Evolutionary conservation across 2,888 invertebrate genomes (phyloP), one percentile per base, ranked within the genome.

Genomic region (Thymelicus lineola): DNA sequence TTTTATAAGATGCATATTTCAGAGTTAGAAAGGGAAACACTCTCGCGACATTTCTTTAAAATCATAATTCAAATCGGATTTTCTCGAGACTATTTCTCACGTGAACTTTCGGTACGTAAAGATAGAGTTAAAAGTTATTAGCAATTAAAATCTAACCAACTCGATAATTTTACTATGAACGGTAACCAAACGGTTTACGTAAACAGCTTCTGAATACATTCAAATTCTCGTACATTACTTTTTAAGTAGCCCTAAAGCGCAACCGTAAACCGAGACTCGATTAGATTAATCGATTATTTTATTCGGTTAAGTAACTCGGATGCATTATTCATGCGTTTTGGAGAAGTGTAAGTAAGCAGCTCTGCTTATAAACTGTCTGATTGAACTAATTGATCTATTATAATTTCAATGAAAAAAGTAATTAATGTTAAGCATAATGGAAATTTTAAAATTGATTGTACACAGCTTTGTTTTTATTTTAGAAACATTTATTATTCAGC

Each of bases 261-360:
- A 63, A 67, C 70, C 70, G 62, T 65, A 65, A 74, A 71, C 59
- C 67, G 68, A 71, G 74, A 72, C 70, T 75, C 74, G 73, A 78
- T 77, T 73, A 75, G 68, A 76, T 76, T 77, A 77, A 80, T 79
- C 74, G 79, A 75, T 70, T 64, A 70, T 60, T 60, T 64, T 70
- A 70, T 65, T 65, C 70, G 50, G 42, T 75, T 70, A 63, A 46
- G 71, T 70, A 55, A 75, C 71, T 65, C 77, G 75, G 76, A 77
- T 77, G 73, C 75, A 77, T 78, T 79, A 77, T 72, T 73, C 67
- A 67, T 36, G 42, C 55, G 53, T n/a, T 68, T 62, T 63, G 48
- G 57, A 57, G 9, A 46, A 64, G 64, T 53, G 64, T 64, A 70
- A 70, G 69, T 63, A 63, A 63, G 57, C 69, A 70, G 64, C 64